Evolutionary conservation across 1,140 invertebrate species (phyloP).

Genomic region (Drosophila sp.): DNA sequence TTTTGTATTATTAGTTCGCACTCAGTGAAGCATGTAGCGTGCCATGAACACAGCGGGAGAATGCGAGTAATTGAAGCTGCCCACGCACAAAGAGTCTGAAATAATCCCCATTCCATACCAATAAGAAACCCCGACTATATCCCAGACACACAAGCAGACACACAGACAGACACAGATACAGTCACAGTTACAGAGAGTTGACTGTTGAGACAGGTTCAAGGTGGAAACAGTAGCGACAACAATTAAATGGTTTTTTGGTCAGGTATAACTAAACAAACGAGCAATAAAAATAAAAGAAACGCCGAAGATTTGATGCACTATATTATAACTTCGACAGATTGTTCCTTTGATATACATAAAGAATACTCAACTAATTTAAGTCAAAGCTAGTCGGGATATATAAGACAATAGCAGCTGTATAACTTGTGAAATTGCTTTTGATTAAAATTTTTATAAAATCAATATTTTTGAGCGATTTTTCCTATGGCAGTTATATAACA

Average conservation of each 20-base stretch:
- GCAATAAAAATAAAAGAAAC: constrained; percentile 35
- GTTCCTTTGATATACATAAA: no score
- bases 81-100: constrained; percentile 57
- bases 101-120: not conserved
- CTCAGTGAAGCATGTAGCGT: constrained; percentile 54
- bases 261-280: not conserved
- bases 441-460: no score
- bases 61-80: constrained; percentile 74
- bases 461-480: no score
- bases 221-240: constrained; percentile 66
- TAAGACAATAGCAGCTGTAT: no score
- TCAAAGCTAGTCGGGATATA: no score
- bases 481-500: no score
- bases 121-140: constrained; percentile 1
- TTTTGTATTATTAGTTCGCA: constrained; percentile 22
- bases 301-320: no score
- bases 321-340: no score
- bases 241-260: constrained; percentile 59
- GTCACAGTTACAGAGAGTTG: not conserved
- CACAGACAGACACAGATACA: no score
- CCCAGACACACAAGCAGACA: not conserved
- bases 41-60: constrained; percentile 49
- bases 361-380: no score
- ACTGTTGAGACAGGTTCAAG: constrained; percentile 44
- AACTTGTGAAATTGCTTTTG: no score